phyloP scores from a whole-genome alignment of 2,797 vertebrate species.

The Dromococcyx pavoninus region DNA sequence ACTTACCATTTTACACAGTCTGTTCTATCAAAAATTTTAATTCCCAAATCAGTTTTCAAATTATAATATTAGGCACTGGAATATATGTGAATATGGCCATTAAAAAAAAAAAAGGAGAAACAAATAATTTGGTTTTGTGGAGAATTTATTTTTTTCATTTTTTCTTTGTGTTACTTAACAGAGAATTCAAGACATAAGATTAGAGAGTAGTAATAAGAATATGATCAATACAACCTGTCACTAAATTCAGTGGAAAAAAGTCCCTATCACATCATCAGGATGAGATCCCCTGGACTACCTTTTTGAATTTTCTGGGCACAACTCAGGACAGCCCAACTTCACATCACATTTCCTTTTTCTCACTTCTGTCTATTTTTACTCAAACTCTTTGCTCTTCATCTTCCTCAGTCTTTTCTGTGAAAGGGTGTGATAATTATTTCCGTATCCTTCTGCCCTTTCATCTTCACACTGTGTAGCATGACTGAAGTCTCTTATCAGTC shows the following conservation, averaged over 20 bases:
- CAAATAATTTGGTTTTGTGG: neutral
- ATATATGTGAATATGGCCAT: neutral
- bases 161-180: neutral
- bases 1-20: neutral
- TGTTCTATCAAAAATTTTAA: neutral
- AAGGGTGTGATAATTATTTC: neutral
- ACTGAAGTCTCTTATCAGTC: neutral
- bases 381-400: neutral
- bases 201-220: neutral
- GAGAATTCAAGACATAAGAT: neutral
- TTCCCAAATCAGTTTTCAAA: neutral
- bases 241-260: neutral
- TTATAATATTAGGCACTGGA: neutral
- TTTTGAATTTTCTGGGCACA: neutral
- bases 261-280: neutral
- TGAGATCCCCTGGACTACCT: accelerated
- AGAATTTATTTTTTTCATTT: too few relatives aligned
- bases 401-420: neutral
- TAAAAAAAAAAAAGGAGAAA: neutral
- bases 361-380: neutral
- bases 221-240: neutral
- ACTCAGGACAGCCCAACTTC: neutral
- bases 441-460: neutral
- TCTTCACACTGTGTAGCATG: neutral
- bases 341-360: neutral